Conservation (phyloP, 2,888 invertebrate species). For the Abrostola tripartita region DNA sequence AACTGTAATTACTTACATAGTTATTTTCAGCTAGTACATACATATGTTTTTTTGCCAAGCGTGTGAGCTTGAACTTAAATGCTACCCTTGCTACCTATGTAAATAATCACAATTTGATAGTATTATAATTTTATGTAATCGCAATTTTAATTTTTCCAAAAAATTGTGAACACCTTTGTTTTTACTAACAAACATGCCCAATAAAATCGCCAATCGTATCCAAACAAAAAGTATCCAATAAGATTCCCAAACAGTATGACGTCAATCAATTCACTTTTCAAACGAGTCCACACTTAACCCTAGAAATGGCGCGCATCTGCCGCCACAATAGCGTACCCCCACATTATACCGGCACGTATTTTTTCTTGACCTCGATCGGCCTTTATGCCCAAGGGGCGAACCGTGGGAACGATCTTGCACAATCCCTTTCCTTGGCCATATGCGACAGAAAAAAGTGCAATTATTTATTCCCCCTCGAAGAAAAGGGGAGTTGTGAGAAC, state of each 20-base stretch:
- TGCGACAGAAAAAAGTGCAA: constrained; percentile 89
- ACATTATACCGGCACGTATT: constrained; percentile 85
- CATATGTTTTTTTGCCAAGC: too few species aligned
- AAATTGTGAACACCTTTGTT: too few species aligned
- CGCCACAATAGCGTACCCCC: constrained; percentile 81
- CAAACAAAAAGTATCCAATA: constrained; percentile 42
- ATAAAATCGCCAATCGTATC: background rate
- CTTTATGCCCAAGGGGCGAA: constrained; percentile 85
- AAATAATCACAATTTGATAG: too few species aligned
- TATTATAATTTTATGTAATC: too few species aligned
- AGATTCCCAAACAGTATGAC: constrained; percentile 57
- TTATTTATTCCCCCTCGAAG: constrained; percentile 88
- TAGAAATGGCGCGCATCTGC: constrained; percentile 83
- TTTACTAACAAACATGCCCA: background rate
- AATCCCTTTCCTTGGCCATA: constrained; percentile 87
- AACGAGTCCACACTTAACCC: constrained; percentile 83
- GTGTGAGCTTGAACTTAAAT: too few species aligned
- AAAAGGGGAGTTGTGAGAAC: constrained; percentile 88
- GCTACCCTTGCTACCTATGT: too few species aligned
- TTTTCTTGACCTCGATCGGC: constrained; percentile 87
- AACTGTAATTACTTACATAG: too few species aligned
- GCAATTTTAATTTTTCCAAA: too few species aligned
- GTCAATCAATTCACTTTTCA: constrained; percentile 81
- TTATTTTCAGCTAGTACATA: too few species aligned
- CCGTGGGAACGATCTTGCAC: constrained; percentile 87